Base-by-base conservation (phyloP, 1,140 invertebrate species). In the Cyrtorhinus lividipennis region DNA sequence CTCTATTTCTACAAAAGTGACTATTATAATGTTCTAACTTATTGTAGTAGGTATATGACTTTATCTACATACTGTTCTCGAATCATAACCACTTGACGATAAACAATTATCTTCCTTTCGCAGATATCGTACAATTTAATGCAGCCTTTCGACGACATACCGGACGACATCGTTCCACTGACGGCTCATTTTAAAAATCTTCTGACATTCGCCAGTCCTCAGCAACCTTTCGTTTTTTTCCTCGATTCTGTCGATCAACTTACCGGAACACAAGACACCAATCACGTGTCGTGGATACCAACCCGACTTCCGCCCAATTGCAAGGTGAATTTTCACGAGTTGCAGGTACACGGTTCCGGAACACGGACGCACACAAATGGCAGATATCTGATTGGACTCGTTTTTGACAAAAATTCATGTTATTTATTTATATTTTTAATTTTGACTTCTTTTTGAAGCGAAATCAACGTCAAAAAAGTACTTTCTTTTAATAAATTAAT, bases 251-350 rank as follows among this genome's bases (percentile, higher is more conserved):
- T 97, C 0, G 93, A 97, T 78, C 92, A 96, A 73, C 75, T 98
- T 22, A 96, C 93, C n/a, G 91, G 92, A 3, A 84, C 89, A 0
- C 90, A 93, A 67, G 90, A 91, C 67, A 89, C 92, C 30, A 96
- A 96, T 72, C 94, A 95, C 74, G 83, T 98, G 38, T 91, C 94
- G 0, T 99, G 95, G 95, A 76, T 99, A 69, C 95, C 95, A 0
- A 91, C 91, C 0, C 80, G 86, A 63, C 75, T 98, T 22, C 94
- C 95, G 0, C 76, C 80, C 0, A 78, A 96, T 75, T 95, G 93
- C 69, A 97, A 97, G 81, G 86, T 94, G 72, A 76, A 63, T 67
- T 60, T 26, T 13, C 2, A 60, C 20, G 3, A 3, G 18, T 15
- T 60, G 27, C 1, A 12, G 20, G 20, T 38, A 26, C 20, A 27